Conservation (phyloP, 2,797 vertebrate genomes). For the Chloroceryle inda region DNA sequence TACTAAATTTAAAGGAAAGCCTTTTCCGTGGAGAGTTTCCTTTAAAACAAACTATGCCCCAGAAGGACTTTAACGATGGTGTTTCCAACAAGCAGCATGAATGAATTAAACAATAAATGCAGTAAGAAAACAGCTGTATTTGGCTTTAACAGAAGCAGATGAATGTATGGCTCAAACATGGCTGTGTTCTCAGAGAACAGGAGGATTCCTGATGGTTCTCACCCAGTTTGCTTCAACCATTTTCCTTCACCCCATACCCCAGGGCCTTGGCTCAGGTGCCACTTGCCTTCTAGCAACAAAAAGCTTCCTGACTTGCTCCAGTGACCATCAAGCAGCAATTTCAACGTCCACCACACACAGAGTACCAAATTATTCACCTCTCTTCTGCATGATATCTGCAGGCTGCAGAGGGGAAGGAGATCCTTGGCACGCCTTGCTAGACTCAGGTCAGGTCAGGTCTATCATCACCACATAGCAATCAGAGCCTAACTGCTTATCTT, state of each 20-base stretch:
- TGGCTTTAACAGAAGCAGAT: slow-evolving; percentile 13
- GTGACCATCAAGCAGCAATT: neutral
- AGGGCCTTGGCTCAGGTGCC: neutral
- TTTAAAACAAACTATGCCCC: slow-evolving; percentile 53
- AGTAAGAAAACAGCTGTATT: slow-evolving; percentile 35
- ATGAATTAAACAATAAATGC: slow-evolving; percentile 61
- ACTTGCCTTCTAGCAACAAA: neutral
- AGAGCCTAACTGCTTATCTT: neutral
- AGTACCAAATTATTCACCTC: fast-evolving
- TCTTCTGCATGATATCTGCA: fast-evolving
- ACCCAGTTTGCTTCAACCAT: fast-evolving
- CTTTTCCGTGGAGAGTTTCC: slow-evolving; percentile 59
- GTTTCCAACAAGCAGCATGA: slow-evolving; percentile 69
- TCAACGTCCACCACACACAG: fast-evolving
- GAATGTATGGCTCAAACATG: neutral
- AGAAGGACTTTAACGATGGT: slow-evolving; percentile 47
- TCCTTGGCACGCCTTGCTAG: neutral
- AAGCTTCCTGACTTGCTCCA: neutral
- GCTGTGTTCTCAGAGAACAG: neutral
- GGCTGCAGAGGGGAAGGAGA: fast-evolving
- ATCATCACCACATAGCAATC: neutral
- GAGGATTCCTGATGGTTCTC: neutral
- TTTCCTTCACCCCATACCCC: neutral
- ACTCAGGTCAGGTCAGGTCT: neutral
- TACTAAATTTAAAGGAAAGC: slow-evolving; percentile 61